Evolutionary conservation across 2,797 vertebrate genomes (phyloP).

Genomic region (Malurus leucopterus): DNA sequence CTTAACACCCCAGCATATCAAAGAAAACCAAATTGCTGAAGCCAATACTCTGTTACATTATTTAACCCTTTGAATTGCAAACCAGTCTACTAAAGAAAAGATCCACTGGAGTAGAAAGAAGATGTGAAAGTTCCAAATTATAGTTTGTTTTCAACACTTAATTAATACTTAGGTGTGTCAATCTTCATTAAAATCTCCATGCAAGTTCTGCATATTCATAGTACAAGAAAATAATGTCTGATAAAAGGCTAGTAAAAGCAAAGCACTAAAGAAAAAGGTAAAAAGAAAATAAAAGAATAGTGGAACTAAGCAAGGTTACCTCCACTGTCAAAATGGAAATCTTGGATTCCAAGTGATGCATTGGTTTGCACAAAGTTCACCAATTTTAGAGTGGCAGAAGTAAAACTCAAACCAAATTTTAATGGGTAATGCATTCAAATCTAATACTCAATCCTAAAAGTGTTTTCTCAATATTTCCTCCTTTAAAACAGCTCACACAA

Average conservation of each 20-base stretch:
- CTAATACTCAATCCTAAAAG: not conserved
- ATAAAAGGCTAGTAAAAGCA: not conserved
- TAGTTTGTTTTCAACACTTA: not conserved
- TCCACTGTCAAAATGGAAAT: not conserved
- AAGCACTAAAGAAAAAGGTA: not conserved
- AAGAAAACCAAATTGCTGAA: not conserved
- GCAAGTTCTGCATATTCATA: not conserved
- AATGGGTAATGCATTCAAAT: not conserved
- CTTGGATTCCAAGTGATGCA: not conserved
- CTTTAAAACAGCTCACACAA: not conserved
- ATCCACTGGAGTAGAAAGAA: not conserved
- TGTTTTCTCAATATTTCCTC: not conserved
- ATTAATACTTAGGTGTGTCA: not conserved
- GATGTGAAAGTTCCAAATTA: not conserved
- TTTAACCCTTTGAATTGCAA: not conserved
- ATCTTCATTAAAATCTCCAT: not conserved
- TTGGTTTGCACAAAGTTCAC: not conserved
- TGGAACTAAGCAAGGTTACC: not conserved
- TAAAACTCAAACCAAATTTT: not conserved
- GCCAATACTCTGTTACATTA: not conserved
- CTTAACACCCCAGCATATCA: not conserved
- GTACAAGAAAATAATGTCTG: not conserved
- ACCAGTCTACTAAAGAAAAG: not conserved
- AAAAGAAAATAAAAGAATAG: not conserved
- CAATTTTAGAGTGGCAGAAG: not conserved